A percentile compares a stretch with the other conserved stretches of the same genome.
These are phyloP conservation scores for Helicoverpa zea DNA, from an alignment of 1,140 invertebrate genomes.

Conservation along the genomic window DNA sequence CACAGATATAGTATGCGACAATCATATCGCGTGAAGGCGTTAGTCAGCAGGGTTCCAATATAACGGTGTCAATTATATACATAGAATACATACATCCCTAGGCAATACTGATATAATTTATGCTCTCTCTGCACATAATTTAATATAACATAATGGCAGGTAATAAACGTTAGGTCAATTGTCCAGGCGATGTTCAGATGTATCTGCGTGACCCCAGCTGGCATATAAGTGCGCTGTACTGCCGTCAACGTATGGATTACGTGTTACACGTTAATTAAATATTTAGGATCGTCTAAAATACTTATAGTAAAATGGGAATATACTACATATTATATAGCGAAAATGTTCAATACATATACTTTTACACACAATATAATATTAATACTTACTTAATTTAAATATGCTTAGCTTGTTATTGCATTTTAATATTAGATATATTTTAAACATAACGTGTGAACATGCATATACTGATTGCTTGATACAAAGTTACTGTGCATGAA, in stretches of 20 bases:
- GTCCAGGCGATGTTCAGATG: constrained; percentile 6
- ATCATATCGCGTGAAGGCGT: constrained; percentile 21
- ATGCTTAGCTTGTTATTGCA: constrained; percentile 45
- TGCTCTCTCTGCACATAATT: background rate
- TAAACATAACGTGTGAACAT: constrained; percentile 75
- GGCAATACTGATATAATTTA: constrained; percentile 4
- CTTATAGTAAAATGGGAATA: constrained; percentile 31
- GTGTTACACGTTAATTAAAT: constrained; percentile 35
- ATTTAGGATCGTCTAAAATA: constrained; percentile 28
- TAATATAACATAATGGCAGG: constrained; percentile 15
- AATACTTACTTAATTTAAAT: constrained; percentile 43
- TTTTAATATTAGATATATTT: constrained; percentile 50
- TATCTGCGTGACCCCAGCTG: constrained; percentile 30
- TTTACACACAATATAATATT: constrained; percentile 46
- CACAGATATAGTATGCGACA: constrained; percentile 4
- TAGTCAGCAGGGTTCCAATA: constrained; percentile 1
- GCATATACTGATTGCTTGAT: constrained; percentile 70
- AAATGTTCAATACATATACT: constrained; percentile 48
- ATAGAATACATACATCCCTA: background rate
- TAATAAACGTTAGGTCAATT: constrained; percentile 26
- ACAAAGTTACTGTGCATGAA: constrained; percentile 72
- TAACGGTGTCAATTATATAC: constrained; percentile 14
- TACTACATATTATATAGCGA: constrained; percentile 44
- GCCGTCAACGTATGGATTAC: constrained; percentile 27
- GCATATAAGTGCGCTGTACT: constrained; percentile 19